These are phyloP conservation scores for Dasyornis broadbenti DNA, from an alignment of 2,113 vertebrate genomes.

Conservation along the genomic window DNA sequence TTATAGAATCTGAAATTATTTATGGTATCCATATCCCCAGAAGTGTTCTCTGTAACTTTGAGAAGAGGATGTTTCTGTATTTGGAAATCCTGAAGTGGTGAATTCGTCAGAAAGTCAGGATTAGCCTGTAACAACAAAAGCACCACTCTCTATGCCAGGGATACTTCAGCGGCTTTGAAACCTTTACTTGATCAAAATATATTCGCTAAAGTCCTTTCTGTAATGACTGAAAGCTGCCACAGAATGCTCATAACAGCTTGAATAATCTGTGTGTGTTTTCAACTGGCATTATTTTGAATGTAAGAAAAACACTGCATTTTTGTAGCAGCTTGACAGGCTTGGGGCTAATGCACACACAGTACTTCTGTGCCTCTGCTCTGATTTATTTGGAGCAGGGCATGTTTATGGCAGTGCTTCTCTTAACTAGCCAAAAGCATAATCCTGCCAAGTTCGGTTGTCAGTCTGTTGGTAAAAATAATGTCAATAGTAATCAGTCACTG, in stretches of 20 bases:
- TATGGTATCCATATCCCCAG: background rate
- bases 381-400: background rate
- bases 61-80: background rate
- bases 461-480: background rate
- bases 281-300: background rate
- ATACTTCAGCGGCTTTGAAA: background rate
- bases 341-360: background rate
- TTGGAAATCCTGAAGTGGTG: background rate
- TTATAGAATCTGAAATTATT: background rate
- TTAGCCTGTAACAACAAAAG: background rate
- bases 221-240: background rate
- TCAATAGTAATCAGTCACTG: background rate
- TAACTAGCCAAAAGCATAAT: background rate
- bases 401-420: background rate
- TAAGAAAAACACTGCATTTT: background rate
- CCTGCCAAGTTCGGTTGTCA: slow-evolving; percentile 14
- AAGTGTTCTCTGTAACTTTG: background rate
- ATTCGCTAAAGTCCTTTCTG: background rate
- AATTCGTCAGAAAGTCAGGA: background rate
- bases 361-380: background rate
- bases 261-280: background rate
- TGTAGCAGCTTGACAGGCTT: background rate
- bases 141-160: background rate
- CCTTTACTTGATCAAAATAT: background rate
- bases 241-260: background rate